Base-by-base conservation (phyloP, 2,888 invertebrate species). In the Drosophila nigricruria region DNA sequence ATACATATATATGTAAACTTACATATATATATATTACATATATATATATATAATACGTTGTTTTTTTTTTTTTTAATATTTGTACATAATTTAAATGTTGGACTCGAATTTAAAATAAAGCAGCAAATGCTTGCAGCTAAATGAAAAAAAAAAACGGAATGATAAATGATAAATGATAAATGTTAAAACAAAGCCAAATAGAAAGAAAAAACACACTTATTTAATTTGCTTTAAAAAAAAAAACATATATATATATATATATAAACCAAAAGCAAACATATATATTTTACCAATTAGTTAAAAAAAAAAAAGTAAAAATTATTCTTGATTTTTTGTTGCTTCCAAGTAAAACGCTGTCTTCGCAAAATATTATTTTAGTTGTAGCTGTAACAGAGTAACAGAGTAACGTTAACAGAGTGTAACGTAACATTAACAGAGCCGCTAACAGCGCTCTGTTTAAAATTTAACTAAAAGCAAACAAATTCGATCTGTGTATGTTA, bases 41-140 rank as follows among this genome's bases (percentile, higher is more conserved):
- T 32, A 50, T 59, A 69, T 42, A 16, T 16, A 14, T 34, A 32
- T 32, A 56, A 68, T 70, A 70, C 43, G 52, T 68, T 65, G 36
- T 68, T 75, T 70, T 74, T 81, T 70, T 81, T 70, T 83, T 81
- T 69, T 52, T 43, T 42, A 75, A 75, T 89, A 89, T 81, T 89
- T 84, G 88, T 84, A 84, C 65, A 89, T 88, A 89, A 79, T 79
- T 85, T 89, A 85, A 82, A 81, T 70, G 86, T 89, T 89, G 86
- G 86, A 86, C 85, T 86, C 85, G 85, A 86, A 86, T 89, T 86
- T 86, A 89, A 85, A 85, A 60, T 66, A 89, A 89, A 73, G 77
- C 86, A 69, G 78, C 70, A 77, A 58, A 40, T 53, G 58, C 53
- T 77, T 70, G 81, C 84, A 69, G 63, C 81, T 71, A 63, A 76